Base-by-base conservation (phyloP, 2,113 vertebrate genomes). In the Archilochus colubris region DNA sequence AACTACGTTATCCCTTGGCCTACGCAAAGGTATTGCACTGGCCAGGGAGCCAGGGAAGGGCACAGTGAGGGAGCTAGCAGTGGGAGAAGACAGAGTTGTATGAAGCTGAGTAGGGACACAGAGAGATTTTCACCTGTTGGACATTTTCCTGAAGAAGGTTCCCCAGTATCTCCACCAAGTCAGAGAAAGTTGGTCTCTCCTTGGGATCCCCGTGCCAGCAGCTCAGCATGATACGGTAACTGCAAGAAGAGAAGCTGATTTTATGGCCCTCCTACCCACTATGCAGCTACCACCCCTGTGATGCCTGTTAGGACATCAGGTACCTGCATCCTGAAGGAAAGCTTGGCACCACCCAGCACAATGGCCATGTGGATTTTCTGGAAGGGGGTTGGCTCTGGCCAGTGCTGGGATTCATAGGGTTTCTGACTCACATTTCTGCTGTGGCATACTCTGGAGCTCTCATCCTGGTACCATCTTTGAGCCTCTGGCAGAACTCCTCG, bases 191-290 rank as follows among this genome's bases (percentile, higher is more conserved):
- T 1, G 99, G 99, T 82, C 99, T 98, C 57, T 99, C 98, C 89
- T 98, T 99, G 87, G 99, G 99, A 94, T 99, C 99, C 2, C 99
- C 98, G 0, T 99, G 98, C 99, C 99, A 99, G 97, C 99, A 99
- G 97, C 98, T 99, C 97, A 99, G 97, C 99, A 99, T 99, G 96
- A 99, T 97, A 73, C 98, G 98, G 25, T 99, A 99, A 98, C 99
- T 99, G 96, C 92, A 95, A 96, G 91, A 88, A 73, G 48, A 92
- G 88, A 82, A 15, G 22, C 33, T 46, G 53, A 15, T 28, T 82
- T 82, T 75, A 85, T 57, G 79, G 12, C 59, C 15, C 12, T 89
- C 25, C 12, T 75, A 16, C 15, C n/a, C n/a, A 5, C 40, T 77
- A 17, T 73, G 66, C 53, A 73, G 44, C 74, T 92, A 48, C 75